Evolutionary conservation across 1,140 invertebrate species (phyloP).

Genomic region (Lordiphosa clarofinis): DNA sequence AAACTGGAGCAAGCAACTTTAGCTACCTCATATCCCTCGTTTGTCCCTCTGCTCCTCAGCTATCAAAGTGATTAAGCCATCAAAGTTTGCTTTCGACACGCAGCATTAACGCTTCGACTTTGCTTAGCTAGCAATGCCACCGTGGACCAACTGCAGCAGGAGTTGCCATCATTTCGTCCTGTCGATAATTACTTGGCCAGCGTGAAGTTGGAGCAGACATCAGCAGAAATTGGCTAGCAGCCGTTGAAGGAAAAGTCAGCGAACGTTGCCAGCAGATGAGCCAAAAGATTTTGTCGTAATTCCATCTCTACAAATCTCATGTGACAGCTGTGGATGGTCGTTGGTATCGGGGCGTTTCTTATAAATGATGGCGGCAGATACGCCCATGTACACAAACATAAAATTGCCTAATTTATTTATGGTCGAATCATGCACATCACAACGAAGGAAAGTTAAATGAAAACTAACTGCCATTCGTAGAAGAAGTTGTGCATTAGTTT

Average conservation of each 20-base stretch:
- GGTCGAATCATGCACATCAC: slow-evolving; percentile 24
- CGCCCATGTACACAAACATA: slow-evolving; percentile 52
- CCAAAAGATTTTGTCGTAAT: slow-evolving; percentile 55
- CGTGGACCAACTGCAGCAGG: slow-evolving; percentile 28
- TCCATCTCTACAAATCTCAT: slow-evolving; percentile 57
- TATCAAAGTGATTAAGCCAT: slow-evolving; percentile 72
- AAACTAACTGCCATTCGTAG: neutral
- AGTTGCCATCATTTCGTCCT: slow-evolving; percentile 23
- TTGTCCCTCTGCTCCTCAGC: slow-evolving; percentile 14
- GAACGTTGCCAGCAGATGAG: slow-evolving; percentile 6
- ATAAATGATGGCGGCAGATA: slow-evolving; percentile 52
- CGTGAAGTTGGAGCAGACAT: slow-evolving; percentile 54
- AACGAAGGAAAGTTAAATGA: slow-evolving; percentile 7
- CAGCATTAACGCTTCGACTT: slow-evolving; percentile 74
- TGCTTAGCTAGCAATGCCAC: slow-evolving; percentile 31
- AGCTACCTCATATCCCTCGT: slow-evolving; percentile 1
- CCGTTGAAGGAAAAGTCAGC: slow-evolving; percentile 18
- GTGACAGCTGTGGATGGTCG: slow-evolving; percentile 42
- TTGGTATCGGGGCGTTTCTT: slow-evolving; percentile 39
- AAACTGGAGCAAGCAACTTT: slow-evolving; percentile 48
- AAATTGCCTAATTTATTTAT: slow-evolving; percentile 68
- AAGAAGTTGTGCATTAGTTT: no score
- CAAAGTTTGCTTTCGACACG: slow-evolving; percentile 73
- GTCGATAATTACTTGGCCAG: slow-evolving; percentile 73
- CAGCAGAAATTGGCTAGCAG: slow-evolving; percentile 67